Evolutionary conservation across 2,797 vertebrate genomes (phyloP).

Genomic region (Natrix natrix): DNA sequence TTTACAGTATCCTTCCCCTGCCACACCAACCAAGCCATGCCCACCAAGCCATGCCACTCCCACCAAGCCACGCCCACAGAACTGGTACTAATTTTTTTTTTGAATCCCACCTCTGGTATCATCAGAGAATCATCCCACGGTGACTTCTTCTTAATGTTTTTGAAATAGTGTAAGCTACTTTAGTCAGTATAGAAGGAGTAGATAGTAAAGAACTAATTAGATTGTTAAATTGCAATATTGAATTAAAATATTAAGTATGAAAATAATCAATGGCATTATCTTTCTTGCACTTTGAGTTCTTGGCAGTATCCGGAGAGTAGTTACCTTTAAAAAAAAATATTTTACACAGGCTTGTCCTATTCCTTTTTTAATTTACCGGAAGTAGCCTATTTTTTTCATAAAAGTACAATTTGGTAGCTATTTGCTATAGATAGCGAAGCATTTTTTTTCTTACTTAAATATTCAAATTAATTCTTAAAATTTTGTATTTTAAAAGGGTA

Average conservation of each 20-base stretch:
- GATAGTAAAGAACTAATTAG: neutral
- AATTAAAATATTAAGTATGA: neutral
- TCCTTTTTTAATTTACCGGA: neutral
- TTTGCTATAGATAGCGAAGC: neutral
- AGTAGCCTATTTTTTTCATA: neutral
- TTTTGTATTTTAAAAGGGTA: too few species aligned
- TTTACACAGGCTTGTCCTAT: neutral
- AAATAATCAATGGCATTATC: neutral
- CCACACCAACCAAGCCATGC: too few species aligned
- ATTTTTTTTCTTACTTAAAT: neutral
- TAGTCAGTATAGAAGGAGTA: neutral
- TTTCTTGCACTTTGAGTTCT: neutral
- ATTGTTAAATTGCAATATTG: neutral
- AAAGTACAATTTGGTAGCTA: neutral
- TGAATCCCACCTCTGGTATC: neutral
- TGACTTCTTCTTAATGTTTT: neutral
- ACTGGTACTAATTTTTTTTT: too few species aligned
- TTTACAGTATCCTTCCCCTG: too few species aligned
- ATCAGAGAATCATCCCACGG: neutral
- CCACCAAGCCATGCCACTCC: too few species aligned
- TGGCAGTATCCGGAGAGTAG: neutral
- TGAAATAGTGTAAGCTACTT: neutral
- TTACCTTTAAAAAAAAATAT: neutral
- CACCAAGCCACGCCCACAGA: too few species aligned
- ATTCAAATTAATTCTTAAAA: neutral